These are phyloP conservation scores for Troglohyphantes excavatus DNA, from an alignment of 2,888 invertebrate species.

Conservation along the genomic window DNA sequence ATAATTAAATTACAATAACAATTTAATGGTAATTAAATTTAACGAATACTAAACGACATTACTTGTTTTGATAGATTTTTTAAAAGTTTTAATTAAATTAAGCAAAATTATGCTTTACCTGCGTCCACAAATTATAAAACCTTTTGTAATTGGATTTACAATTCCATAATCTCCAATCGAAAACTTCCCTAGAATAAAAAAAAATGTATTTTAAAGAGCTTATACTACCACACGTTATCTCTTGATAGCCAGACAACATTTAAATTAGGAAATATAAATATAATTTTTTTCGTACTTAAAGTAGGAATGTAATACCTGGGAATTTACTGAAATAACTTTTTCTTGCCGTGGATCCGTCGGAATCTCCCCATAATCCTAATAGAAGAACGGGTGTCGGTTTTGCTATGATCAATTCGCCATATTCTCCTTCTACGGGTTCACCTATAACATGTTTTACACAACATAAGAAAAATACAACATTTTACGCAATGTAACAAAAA, in stretches of 20 bases:
- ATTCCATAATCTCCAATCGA: conserved; percentile 11
- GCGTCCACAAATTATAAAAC: background rate
- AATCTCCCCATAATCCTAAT: conserved; percentile 84
- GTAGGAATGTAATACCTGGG: background rate
- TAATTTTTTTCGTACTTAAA: no score
- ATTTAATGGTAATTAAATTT: no score
- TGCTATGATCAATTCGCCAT: conserved; percentile 85
- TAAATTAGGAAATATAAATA: no score
- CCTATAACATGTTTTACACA: no score
- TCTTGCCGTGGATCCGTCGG: conserved; percentile 82
- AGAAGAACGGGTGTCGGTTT: conserved; percentile 86
- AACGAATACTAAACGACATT: no score
- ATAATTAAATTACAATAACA: no score
- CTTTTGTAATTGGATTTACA: conserved; percentile 28
- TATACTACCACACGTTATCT: no score
- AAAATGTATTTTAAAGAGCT: background rate
- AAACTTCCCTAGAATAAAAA: conserved; percentile 19
- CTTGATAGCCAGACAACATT: no score
- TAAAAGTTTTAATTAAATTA: no score
- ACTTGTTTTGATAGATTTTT: no score
- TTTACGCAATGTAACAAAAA: no score
- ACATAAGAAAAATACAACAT: no score
- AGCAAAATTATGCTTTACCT: conserved; percentile 81
- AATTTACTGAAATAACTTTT: conserved; percentile 28
- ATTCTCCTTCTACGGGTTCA: conserved; percentile 83